Base-by-base conservation (phyloP, 30 jellyfish, hydroid and myxozoan species). In the Aurelia aurita complex sp. Pacific region DNA sequence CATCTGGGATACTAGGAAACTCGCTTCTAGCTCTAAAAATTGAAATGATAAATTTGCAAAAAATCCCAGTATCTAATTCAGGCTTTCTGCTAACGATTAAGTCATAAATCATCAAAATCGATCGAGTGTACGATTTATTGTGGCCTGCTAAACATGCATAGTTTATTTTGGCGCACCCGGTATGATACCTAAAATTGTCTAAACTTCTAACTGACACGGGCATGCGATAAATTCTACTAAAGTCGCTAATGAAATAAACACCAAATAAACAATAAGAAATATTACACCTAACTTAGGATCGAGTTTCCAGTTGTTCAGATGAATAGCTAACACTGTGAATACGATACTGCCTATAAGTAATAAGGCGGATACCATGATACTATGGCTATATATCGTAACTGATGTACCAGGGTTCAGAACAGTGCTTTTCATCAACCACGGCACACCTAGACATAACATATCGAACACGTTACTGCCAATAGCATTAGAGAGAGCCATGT, bases 1-100 rank as follows among this genome's bases (percentile, higher is more conserved):
- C 98, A 62, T 96, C 99, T 4, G 99, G 99, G 40, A 96, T 89
- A 69, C 99, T 96, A n/a, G n/a, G n/a, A n/a, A n/a, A n/a, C n/a
- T n/a, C n/a, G n/a, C n/a, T n/a, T n/a, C n/a, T n/a, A n/a, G n/a
- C n/a, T n/a, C n/a, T n/a, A n/a, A n/a, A n/a, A n/a, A n/a, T n/a
- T n/a, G n/a, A n/a, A n/a, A n/a, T n/a, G n/a, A n/a, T n/a, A n/a
- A n/a, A n/a, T n/a, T n/a, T n/a, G n/a, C n/a, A n/a, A n/a, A n/a
- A n/a, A n/a, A n/a, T n/a, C n/a, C n/a, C n/a, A n/a, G n/a, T n/a
- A n/a, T n/a, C n/a, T n/a, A n/a, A n/a, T n/a, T n/a, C n/a, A n/a
- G n/a, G n/a, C n/a, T n/a, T n/a, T n/a, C n/a, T n/a, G n/a, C n/a
- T n/a, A n/a, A n/a, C n/a, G n/a, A n/a, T n/a, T n/a, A n/a, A n/a